Percentiles rank a stretch among this genome's conserved stretches.
phyloP scores from a whole-genome alignment of 1,140 invertebrate species.

The Nasonia longicornis region DNA sequence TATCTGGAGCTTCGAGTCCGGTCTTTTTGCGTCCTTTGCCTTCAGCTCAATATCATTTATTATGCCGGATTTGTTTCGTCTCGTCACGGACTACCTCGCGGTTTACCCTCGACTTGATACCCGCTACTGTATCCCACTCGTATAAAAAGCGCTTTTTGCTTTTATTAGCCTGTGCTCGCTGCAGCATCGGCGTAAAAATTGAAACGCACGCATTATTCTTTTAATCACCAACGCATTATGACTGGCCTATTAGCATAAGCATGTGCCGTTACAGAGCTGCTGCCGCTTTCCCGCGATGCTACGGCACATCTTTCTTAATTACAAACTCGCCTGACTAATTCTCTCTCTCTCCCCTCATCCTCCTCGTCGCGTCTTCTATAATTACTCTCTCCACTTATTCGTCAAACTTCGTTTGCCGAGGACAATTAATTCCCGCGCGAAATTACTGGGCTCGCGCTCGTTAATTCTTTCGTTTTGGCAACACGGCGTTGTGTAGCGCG shows the following conservation, averaged over 20 bases:
- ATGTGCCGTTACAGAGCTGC: neutral
- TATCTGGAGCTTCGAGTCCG: neutral
- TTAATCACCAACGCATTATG: neutral
- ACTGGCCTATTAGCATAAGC: slow-evolving; percentile 7
- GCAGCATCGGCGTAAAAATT: neutral
- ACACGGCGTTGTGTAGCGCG: neutral
- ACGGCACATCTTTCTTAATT: slow-evolving; percentile 29
- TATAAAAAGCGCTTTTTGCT: too few species aligned
- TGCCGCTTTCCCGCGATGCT: neutral
- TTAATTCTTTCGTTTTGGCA: slow-evolving; percentile 1
- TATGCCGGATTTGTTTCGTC: too few species aligned
- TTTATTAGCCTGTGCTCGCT: too few species aligned
- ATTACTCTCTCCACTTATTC: slow-evolving; percentile 21
- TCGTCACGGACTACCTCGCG: neutral
- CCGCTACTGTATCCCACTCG: neutral
- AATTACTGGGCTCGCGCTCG: neutral
- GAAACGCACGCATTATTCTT: neutral
- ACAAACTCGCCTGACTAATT: slow-evolving; percentile 34
- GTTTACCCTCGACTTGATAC: neutral
- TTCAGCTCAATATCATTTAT: too few species aligned
- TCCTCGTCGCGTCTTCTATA: slow-evolving; percentile 2
- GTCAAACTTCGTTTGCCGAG: slow-evolving; percentile 7
- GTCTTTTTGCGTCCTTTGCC: too few species aligned
- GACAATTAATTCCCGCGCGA: slow-evolving; percentile 23
- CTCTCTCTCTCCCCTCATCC: neutral